A percentile compares a stretch with the other conserved stretches of the same genome.
Evolutionary conservation across 2,888 invertebrate species (phyloP).

Genomic region (Lasioglossum morio): DNA sequence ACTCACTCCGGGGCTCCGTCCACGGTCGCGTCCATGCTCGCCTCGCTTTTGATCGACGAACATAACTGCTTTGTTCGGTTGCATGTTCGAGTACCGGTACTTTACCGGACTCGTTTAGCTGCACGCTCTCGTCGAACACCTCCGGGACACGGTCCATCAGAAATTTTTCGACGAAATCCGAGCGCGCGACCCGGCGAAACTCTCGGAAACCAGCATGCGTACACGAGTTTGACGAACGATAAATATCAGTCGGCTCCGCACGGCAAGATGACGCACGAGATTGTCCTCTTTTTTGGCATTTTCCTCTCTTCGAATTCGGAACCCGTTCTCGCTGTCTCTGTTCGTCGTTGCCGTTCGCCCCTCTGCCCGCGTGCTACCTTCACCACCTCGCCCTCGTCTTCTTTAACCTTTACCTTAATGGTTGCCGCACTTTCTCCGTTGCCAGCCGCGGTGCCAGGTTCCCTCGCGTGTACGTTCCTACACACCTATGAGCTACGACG

Average conservation of each 20-base stretch:
- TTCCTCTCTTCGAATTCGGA: not conserved
- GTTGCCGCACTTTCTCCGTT: constrained; percentile 82
- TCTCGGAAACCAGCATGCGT: not conserved
- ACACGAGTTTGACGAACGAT: not conserved
- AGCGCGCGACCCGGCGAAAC: not conserved
- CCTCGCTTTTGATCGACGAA: constrained; percentile 41
- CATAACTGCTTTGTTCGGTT: constrained; percentile 45
- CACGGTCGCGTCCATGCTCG: constrained; percentile 64
- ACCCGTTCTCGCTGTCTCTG: not conserved
- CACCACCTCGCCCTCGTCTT: constrained; percentile 68
- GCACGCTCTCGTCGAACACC: not conserved
- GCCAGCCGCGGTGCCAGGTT: constrained; percentile 71
- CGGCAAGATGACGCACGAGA: not conserved
- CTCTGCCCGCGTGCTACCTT: not conserved
- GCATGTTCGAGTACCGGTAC: constrained; percentile 45
- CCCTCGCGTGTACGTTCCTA: constrained; percentile 57
- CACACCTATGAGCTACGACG: constrained; percentile 52
- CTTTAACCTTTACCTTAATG: constrained; percentile 83
- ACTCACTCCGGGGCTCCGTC: constrained; percentile 52
- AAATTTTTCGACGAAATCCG: not conserved
- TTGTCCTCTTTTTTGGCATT: not conserved
- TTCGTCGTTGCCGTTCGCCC: not conserved
- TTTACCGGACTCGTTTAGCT: constrained; percentile 2
- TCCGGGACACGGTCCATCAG: not conserved
- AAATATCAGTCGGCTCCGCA: not conserved